Percentiles rank a stretch among this genome's conserved stretches.
phyloP scores from a whole-genome alignment of 2,113 vertebrate genomes.

The Nestor notabilis region DNA sequence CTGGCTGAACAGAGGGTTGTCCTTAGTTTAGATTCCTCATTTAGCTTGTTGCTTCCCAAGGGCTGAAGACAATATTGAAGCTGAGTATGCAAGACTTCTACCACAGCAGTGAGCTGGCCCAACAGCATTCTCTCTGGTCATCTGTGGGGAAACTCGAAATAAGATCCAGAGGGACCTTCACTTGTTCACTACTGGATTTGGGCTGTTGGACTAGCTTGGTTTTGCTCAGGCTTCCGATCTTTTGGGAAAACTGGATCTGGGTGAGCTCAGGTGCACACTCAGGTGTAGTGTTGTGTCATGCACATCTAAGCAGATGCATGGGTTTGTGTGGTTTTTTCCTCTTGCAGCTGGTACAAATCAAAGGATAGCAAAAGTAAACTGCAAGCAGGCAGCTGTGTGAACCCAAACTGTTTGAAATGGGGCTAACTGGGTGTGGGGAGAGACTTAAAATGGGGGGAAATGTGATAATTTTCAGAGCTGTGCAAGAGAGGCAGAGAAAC shows the following conservation, averaged over 20 bases:
- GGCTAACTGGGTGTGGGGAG: neutral
- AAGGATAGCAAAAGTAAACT: neutral
- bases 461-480: constrained; percentile 27
- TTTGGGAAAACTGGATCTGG: neutral
- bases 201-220: neutral
- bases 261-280: neutral
- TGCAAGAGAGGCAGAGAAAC: constrained; percentile 13
- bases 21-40: neutral
- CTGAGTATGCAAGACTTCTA: neutral
- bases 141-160: neutral
- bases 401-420: neutral
- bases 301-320: neutral
- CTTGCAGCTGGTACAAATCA: constrained; percentile 11
- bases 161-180: neutral
- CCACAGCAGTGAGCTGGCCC: neutral
- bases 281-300: neutral
- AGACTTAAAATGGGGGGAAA: constrained; percentile 22
- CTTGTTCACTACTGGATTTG: neutral
- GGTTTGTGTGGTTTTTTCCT: neutral
- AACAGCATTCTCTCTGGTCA: neutral
- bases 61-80: neutral
- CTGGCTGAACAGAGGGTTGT: neutral
- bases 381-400: neutral
- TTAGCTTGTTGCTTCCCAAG: neutral
- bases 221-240: neutral